phyloP scores from a whole-genome alignment of 2,797 vertebrate genomes.

The Lithobates pipiens region DNA sequence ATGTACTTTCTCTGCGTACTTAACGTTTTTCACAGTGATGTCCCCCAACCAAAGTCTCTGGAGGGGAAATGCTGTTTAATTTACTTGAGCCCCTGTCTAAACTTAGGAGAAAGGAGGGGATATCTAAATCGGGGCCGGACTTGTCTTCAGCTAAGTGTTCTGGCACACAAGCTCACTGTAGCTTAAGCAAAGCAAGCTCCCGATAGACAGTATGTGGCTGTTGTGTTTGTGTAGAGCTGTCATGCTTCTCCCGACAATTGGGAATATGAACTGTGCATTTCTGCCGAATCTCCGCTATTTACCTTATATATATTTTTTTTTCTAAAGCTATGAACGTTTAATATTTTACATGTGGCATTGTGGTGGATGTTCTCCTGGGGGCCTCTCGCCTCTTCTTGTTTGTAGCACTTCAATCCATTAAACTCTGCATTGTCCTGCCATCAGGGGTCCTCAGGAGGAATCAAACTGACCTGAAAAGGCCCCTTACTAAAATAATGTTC shows the following conservation, averaged over 20 bases:
- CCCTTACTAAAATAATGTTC: constrained; percentile 47
- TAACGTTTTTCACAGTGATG: neutral
- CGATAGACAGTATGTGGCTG: constrained; percentile 27
- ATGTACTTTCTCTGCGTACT: neutral
- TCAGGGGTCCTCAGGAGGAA: constrained; percentile 47
- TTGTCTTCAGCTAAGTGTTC: constrained; percentile 35
- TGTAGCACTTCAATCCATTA: constrained; percentile 56
- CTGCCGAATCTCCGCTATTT: neutral
- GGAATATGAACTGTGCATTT: constrained; percentile 12
- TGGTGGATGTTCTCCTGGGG: constrained; percentile 50
- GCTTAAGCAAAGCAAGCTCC: constrained; percentile 39
- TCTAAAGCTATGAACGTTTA: constrained; percentile 44
- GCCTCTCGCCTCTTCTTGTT: constrained; percentile 39
- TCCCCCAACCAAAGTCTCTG: neutral
- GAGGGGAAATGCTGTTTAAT: neutral
- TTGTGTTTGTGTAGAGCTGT: constrained; percentile 5
- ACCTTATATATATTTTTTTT: constrained; percentile 11
- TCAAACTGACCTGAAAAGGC: constrained; percentile 51
- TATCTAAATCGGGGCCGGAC: neutral
- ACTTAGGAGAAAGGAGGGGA: neutral
- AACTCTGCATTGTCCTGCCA: constrained; percentile 53
- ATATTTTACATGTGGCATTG: constrained; percentile 45
- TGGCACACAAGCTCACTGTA: constrained; percentile 42
- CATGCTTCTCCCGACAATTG: constrained; percentile 1
- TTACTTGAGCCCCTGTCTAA: neutral